These are phyloP conservation scores for Pterocles gutturalis DNA, from an alignment of 2,113 vertebrate genomes.

Conservation along the genomic window DNA sequence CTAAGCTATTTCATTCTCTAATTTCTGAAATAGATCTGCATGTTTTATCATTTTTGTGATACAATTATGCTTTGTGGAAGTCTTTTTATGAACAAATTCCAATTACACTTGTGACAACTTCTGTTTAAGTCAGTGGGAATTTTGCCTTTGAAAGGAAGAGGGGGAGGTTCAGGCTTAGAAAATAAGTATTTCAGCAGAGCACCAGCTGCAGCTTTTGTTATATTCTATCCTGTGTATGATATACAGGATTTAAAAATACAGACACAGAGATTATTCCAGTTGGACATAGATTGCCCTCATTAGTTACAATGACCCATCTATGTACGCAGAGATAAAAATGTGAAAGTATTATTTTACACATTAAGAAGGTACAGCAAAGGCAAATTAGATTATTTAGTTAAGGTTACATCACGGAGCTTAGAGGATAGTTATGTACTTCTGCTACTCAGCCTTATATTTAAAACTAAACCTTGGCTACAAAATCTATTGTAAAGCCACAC, in stretches of 20 bases:
- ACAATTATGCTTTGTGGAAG: background rate
- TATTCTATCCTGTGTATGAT: background rate
- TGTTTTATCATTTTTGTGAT: background rate
- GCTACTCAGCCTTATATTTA: background rate
- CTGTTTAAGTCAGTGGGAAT: background rate
- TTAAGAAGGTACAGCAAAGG: background rate
- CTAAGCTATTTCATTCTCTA: background rate
- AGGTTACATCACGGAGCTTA: background rate
- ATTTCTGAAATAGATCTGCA: background rate
- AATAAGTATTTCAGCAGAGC: background rate
- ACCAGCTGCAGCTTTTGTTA: background rate
- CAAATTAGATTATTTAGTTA: background rate
- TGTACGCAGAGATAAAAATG: background rate
- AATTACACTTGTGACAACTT: background rate
- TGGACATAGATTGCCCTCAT: background rate
- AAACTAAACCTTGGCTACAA: background rate
- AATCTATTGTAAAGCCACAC: background rate
- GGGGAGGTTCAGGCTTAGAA: background rate
- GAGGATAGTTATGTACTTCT: rapidly evolving
- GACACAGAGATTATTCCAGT: background rate
- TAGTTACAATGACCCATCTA: background rate
- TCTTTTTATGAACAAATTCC: background rate
- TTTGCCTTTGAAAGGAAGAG: background rate
- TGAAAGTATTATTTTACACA: background rate
- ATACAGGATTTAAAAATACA: background rate